Base-by-base conservation (phyloP, 2,888 invertebrate species). In the Microplitis deprimator region DNA sequence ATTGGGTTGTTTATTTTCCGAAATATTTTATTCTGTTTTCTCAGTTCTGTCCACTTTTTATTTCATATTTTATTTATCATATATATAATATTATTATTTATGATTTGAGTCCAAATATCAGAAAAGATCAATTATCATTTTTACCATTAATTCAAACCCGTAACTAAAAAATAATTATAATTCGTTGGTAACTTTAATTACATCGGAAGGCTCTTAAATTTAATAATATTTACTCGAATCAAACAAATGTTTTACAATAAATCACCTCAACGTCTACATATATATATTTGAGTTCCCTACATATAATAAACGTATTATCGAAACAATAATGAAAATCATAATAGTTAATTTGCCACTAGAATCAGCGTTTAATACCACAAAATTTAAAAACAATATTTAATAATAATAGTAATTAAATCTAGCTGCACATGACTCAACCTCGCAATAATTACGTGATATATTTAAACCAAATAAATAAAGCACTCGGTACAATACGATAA, bases 401-500 rank as follows among this genome's bases (percentile, higher is more conserved):
- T n/a, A 17, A 5, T 61, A 61, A 17, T n/a, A 7, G 17, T 16
- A 17, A 62, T 62, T 50, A 50, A 50, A 50, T 62, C n/a, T 16
- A 62, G 20, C 16, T 62, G 62, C 62, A 62, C 62, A 17, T 62
- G 17, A 62, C 3, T 17, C 20, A 13, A 16, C 8, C 7, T 16
- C 20, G 10, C 62, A 16, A 20, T 62, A 62, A 62, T 20, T 16
- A 62, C 20, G 17, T 62, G 10, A 62, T 7, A 17, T 16, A 16
- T 16, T 8, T 6, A 17, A 62, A 17, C 8, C 10, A 62, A 62
- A 16, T 13, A 62, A 62, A 62, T 16, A 17, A 62, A 62, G 62
- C 62, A 62, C 59, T 59, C 59, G 59, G 59, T n/a, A 59, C 62
- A 62, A 6, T 62, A 50, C 50, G 50, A 50, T 50, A 50, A 5